phyloP scores from a whole-genome alignment of 1,140 invertebrate genomes.

The Diorhabda carinulata region DNA sequence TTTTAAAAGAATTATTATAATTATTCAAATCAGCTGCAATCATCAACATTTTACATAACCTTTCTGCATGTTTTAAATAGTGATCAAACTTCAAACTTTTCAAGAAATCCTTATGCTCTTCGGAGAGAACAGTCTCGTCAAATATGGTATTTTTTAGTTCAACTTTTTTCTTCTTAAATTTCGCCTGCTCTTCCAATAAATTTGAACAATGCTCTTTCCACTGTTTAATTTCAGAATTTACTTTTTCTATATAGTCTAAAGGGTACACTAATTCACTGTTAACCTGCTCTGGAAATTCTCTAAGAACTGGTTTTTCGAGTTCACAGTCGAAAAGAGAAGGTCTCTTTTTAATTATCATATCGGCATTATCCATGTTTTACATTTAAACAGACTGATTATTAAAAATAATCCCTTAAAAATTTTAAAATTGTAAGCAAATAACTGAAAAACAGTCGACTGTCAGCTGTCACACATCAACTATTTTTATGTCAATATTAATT shows the following conservation, averaged over 20 bases:
- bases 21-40: neutral
- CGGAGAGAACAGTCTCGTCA: neutral
- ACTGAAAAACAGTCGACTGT: neutral
- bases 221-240: slow-evolving; percentile 5
- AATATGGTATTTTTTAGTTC: slow-evolving; percentile 5
- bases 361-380: neutral
- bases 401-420: neutral
- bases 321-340: slow-evolving; percentile 1
- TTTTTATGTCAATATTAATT: too few relatives aligned
- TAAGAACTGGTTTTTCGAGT: neutral
- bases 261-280: neutral
- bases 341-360: neutral
- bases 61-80: slow-evolving; percentile 3
- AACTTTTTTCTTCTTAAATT: neutral
- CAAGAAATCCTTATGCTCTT: slow-evolving; percentile 1
- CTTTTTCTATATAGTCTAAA: slow-evolving; percentile 8
- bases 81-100: neutral
- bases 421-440: neutral
- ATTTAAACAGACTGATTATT: neutral
- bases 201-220: neutral
- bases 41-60: slow-evolving; percentile 1
- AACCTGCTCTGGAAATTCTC: slow-evolving; percentile 3
- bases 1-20: neutral
- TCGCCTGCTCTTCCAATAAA: neutral
- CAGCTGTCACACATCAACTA: neutral